Evolutionary conservation across 2,888 invertebrate species (phyloP).

Genomic region (Apocheima hispidaria): DNA sequence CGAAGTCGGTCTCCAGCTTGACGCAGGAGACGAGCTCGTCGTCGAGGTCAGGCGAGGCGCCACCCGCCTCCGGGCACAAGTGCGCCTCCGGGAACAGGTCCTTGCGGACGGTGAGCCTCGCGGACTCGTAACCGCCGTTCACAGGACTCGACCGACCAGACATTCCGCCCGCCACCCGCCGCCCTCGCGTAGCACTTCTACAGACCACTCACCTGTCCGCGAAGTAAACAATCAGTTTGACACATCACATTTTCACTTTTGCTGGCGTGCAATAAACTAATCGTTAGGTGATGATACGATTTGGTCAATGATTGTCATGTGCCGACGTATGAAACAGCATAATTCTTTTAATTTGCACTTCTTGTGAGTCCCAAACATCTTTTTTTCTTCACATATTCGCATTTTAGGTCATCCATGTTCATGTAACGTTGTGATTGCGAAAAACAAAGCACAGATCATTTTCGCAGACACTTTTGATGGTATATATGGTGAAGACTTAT

Average conservation of each 20-base stretch:
- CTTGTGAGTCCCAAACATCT: constrained; percentile 81
- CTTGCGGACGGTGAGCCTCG: constrained; percentile 82
- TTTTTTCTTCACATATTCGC: constrained; percentile 85
- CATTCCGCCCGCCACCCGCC: constrained; percentile 84
- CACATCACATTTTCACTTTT: constrained; percentile 87
- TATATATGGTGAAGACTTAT: constrained; percentile 67
- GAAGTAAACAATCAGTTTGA: constrained; percentile 86
- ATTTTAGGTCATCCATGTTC: constrained; percentile 87
- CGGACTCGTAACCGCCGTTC: constrained; percentile 81
- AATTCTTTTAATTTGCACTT: constrained; percentile 76
- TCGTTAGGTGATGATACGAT: constrained; percentile 68
- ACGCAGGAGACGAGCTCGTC: constrained; percentile 73
- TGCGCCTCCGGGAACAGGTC: constrained; percentile 79
- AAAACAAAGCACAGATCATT: constrained; percentile 85
- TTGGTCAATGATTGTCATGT: constrained; percentile 72
- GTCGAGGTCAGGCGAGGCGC: constrained; percentile 60
- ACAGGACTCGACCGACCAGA: constrained; percentile 82
- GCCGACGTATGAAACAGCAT: constrained; percentile 74
- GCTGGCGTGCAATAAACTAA: constrained; percentile 74
- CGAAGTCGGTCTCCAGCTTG: constrained; percentile 83
- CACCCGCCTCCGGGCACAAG: constrained; percentile 60
- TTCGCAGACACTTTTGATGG: constrained; percentile 80
- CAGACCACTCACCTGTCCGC: constrained; percentile 84
- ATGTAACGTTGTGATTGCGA: constrained; percentile 87
- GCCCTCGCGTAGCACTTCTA: constrained; percentile 82